Base-by-base conservation (phyloP, 2,888 invertebrate genomes). In the Mamestra brassicae region DNA sequence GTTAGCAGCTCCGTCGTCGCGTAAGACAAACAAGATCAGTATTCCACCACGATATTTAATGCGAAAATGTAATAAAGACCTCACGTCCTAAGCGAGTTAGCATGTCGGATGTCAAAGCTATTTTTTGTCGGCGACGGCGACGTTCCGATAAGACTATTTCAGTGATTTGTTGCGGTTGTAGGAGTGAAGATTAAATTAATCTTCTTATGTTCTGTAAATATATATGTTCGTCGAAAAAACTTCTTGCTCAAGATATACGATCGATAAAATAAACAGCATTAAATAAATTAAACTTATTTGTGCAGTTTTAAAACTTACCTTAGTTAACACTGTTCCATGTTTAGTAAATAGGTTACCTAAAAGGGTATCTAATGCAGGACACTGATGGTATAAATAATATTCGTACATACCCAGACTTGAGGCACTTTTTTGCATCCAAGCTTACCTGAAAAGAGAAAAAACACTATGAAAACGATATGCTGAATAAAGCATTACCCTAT, bases 381-480 rank as follows among this genome's bases (percentile, higher is more conserved):
- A 38, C 54, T 67, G 15, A 36, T 6, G n/a, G 15, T 36, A 36
- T 6, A 50, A 36, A 55, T 11, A 60, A 55, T n/a, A 4, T 45
- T 64, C 7, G 13, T 63, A 34, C 34, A 57, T 62, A 85, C 85
- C 71, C 64, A 73, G 26, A 17, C n/a, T 26, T 52, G 65, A 47
- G 45, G 47, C 74, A 81, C 38, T 26, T 64, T 76, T 69, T 76
- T 36, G 50, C 60, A 71, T 76, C 50, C 69, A 70, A 77, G 81
- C 93, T 91, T 94, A 94, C 93, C 94, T 94, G 92, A 52, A 92
- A 92, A 86, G 75, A 85, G 72, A 84, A 80, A 87, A 75, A 83
- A 83, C 52, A 74, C 38, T 74, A 76, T 84, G 50, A 71, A 71
- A 76, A 54, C 50, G 34, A 67, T 64, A 67, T 34, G n/a, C 13